phyloP scores from a whole-genome alignment of 2,797 vertebrate genomes.

The Rhinogobio ventralis region DNA sequence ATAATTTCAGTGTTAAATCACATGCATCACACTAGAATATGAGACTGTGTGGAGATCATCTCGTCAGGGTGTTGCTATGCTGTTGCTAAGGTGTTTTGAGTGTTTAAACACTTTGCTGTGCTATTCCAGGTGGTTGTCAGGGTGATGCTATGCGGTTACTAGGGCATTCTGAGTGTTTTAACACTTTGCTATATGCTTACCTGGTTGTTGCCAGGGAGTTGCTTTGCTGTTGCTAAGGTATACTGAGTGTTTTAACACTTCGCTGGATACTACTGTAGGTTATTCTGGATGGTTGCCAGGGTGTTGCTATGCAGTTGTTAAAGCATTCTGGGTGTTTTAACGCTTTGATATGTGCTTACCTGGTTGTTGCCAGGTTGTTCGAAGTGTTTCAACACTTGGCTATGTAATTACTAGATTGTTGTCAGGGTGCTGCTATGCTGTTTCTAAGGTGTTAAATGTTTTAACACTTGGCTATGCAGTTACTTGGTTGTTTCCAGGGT shows the following conservation, averaged over 20 bases:
- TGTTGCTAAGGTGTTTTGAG: background rate
- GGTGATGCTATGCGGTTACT: background rate
- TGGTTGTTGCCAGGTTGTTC: background rate
- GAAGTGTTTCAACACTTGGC: background rate
- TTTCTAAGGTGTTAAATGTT: background rate
- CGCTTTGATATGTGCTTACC: background rate
- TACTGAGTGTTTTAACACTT: background rate
- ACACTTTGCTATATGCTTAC: background rate
- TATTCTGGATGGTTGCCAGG: background rate
- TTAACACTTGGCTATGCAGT: rapidly evolving
- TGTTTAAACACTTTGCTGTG: background rate
- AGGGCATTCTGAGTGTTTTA: no score
- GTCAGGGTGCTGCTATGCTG: background rate
- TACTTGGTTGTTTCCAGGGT: background rate
- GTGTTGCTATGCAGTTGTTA: background rate
- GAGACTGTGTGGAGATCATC: no score
- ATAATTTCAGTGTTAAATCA: background rate
- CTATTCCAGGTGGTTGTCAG: background rate
- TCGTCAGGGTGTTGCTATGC: background rate
- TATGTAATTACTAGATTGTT: background rate
- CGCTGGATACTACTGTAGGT: background rate
- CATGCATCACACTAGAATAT: background rate
- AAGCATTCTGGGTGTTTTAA: background rate
- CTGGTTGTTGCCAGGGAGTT: background rate
- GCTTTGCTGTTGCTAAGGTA: background rate